Base-by-base conservation (phyloP, 2,797 vertebrate genomes). In the Eulemur mongoz region DNA sequence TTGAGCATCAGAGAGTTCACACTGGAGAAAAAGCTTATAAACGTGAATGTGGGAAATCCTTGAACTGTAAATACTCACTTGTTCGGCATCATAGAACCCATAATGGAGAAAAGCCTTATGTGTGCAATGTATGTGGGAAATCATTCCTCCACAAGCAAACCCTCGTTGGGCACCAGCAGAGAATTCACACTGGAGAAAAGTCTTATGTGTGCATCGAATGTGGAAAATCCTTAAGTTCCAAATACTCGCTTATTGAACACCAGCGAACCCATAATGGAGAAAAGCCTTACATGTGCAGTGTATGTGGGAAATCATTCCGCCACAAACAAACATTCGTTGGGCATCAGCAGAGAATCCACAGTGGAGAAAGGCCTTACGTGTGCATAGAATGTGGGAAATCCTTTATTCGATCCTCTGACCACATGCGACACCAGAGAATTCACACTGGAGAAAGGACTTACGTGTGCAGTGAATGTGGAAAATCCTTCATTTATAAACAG, bases 251-350 rank as follows among this genome's bases (percentile, higher is more conserved):
- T 50, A 93, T 97, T 50, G 81, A 96, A 23, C 97, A 97, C 54
- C 95, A 87, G 85, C 93, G 97, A 89, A 94, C 79, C 57, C 97
- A 96, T n/a, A 97, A 96, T 4, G 94, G 94, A 59, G 96, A 97
- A 70, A 79, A 94, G 25, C 97, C 96, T 5, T 97, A 95, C 72
- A 52, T 45, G 12, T 97, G 97, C 43, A 91, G 17, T 20, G 30
- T 89, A 85, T 97, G 95, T 87, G 95, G 95, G 13, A 97, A 97
- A 40, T 94, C 88, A 23, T 97, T 95, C 15, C 83, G 87, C 10
- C 88, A 94, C 43, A 94, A 91, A 65, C 91, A 92, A 57, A 86
- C 91, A 22, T 85, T 88, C 11, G 93, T 84, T 72, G 86, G 85
- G 22, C 54, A 96, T 45, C 84, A 73, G 27, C 85, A 82, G 75